A percentile compares a stretch with the other conserved stretches of the same genome.
Evolutionary conservation across 1,140 invertebrate species (phyloP).

Genomic region (Orchestia grillus): DNA sequence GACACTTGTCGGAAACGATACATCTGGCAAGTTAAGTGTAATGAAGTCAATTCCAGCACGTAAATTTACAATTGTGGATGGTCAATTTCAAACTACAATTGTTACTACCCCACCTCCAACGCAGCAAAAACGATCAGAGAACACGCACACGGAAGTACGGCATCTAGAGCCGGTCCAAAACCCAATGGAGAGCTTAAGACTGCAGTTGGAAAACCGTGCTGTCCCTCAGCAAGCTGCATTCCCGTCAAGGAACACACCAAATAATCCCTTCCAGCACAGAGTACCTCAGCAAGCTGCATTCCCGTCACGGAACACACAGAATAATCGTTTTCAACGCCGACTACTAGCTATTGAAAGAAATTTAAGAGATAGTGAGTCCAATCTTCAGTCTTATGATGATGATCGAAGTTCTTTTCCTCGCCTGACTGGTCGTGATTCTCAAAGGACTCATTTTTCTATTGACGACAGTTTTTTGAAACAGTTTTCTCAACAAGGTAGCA

Average conservation of each 20-base stretch:
- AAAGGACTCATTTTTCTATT: background rate
- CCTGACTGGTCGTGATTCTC: background rate
- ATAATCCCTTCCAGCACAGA: background rate
- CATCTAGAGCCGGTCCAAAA: background rate
- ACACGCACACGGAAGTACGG: background rate
- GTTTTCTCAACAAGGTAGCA: background rate
- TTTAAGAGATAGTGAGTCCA: background rate
- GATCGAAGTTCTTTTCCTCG: background rate
- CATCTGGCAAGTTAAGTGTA: background rate
- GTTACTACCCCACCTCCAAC: background rate
- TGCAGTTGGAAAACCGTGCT: background rate
- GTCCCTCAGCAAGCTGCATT: background rate
- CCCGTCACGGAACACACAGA: background rate
- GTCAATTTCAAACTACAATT: background rate
- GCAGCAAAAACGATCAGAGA: background rate
- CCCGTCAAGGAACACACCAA: background rate
- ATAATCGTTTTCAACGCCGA: background rate
- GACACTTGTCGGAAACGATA: background rate
- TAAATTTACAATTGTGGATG: background rate
- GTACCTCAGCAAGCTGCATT: background rate
- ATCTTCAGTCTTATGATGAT: background rate
- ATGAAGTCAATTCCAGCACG: background rate
- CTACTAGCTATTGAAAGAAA: background rate
- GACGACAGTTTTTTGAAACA: constrained; percentile 6
- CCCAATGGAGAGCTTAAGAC: background rate